Conservation (phyloP, 1,140 invertebrate species). For the Heliconius eleuchia region DNA sequence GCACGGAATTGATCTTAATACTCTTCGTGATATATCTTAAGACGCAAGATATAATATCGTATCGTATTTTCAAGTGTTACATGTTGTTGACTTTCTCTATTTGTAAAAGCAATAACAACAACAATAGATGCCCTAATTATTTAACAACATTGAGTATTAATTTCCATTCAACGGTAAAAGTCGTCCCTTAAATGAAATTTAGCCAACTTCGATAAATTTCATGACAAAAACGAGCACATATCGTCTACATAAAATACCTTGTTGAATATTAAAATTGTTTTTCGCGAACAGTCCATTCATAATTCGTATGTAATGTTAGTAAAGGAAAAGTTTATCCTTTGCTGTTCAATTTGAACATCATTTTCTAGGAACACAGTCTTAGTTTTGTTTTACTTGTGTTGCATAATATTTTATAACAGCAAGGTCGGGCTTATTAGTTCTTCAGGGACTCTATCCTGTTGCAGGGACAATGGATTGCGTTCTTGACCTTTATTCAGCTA, state of each 20-base stretch:
- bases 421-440: slow-evolving; percentile 31
- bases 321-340: not conserved
- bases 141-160: not conserved
- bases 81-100: not conserved
- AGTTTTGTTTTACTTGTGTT: slow-evolving; percentile 20
- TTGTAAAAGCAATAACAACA: not conserved
- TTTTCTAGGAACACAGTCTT: not conserved
- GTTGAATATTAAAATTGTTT: slow-evolving; percentile 12
- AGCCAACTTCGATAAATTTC: not conserved
- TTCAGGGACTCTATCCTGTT: slow-evolving; percentile 22
- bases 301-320: not conserved
- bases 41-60: too few species aligned
- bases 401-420: slow-evolving; percentile 26
- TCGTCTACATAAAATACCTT: not conserved
- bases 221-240: not conserved
- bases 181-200: not conserved
- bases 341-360: not conserved
- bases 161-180: too few species aligned
- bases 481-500: slow-evolving; percentile 28
- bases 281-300: slow-evolving; percentile 1
- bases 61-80: not conserved
- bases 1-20: too few species aligned
- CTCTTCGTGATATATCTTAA: too few species aligned
- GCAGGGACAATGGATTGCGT: slow-evolving; percentile 27
- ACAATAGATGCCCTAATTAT: not conserved